phyloP scores from a whole-genome alignment of 2,888 invertebrate genomes.

The Schizotus pectinicornis region DNA sequence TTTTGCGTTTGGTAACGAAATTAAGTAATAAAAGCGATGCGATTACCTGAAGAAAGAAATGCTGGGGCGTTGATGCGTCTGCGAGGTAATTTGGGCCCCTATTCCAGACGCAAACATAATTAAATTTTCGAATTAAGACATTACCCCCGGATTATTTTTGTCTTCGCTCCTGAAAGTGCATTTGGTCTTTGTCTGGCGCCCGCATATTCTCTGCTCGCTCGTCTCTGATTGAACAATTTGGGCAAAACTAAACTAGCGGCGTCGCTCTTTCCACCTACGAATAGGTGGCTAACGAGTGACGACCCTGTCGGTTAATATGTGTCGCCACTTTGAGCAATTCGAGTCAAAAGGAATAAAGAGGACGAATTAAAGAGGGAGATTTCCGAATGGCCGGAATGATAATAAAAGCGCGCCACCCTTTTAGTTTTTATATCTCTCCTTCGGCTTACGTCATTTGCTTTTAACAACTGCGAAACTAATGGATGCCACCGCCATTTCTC shows the following conservation, averaged over 20 bases:
- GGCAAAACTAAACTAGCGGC: constrained; percentile 1
- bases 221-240: constrained; percentile 36
- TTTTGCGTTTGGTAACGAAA: too few species aligned
- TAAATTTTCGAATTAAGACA: too few species aligned
- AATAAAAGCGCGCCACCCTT: constrained; percentile 51
- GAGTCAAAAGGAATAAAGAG: constrained; percentile 39
- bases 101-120: too few species aligned
- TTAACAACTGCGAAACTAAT: constrained; percentile 57
- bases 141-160: too few species aligned
- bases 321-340: constrained; percentile 46
- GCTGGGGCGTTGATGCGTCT: too few species aligned
- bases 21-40: too few species aligned
- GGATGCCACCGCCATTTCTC: constrained; percentile 51
- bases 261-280: background rate
- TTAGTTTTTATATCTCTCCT: constrained; percentile 49
- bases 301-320: constrained; percentile 42
- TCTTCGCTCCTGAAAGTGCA: too few species aligned
- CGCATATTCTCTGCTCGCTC: constrained; percentile 9
- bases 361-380: constrained; percentile 51
- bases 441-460: constrained; percentile 56
- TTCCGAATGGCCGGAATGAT: constrained; percentile 49
- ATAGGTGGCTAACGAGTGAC: too few species aligned
- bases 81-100: too few species aligned
- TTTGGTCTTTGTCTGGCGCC: background rate
- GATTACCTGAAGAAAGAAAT: too few species aligned